Conservation (phyloP, 2,888 invertebrate species). For the Lithophane ornitopus region DNA sequence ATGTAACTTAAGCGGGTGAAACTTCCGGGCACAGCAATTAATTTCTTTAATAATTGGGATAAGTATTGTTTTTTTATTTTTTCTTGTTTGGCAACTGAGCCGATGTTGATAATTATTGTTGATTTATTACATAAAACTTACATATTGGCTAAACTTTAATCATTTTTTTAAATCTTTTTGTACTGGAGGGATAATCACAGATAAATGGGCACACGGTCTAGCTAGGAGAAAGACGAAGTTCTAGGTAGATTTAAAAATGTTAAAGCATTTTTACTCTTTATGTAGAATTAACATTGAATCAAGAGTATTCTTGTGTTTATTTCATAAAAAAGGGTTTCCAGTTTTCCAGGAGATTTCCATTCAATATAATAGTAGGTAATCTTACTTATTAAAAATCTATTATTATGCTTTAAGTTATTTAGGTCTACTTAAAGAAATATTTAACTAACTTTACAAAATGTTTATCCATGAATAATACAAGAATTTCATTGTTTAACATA, state of each 20-base stretch:
- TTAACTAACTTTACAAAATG: not conserved
- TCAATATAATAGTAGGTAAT: not conserved
- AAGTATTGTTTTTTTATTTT: not conserved
- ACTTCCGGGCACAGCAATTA: too few species aligned
- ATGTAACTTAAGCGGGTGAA: too few species aligned
- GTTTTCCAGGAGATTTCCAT: too few species aligned
- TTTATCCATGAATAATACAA: not conserved
- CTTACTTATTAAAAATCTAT: not conserved
- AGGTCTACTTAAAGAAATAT: not conserved
- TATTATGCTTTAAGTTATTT: not conserved
- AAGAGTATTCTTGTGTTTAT: not conserved
- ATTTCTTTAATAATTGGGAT: not conserved
- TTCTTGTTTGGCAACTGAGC: too few species aligned
- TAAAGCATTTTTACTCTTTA: not conserved
- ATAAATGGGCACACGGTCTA: not conserved
- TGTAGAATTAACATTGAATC: not conserved
- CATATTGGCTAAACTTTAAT: not conserved
- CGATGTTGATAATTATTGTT: not conserved
- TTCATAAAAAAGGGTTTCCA: too few species aligned
- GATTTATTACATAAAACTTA: not conserved
- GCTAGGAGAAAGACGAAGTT: not conserved
- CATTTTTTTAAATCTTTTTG: too few species aligned
- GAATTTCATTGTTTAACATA: not conserved
- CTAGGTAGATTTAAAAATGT: not conserved
- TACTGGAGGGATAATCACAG: not conserved